phyloP scores from a whole-genome alignment of 2,113 vertebrate genomes.

The Halcyon senegalensis region DNA sequence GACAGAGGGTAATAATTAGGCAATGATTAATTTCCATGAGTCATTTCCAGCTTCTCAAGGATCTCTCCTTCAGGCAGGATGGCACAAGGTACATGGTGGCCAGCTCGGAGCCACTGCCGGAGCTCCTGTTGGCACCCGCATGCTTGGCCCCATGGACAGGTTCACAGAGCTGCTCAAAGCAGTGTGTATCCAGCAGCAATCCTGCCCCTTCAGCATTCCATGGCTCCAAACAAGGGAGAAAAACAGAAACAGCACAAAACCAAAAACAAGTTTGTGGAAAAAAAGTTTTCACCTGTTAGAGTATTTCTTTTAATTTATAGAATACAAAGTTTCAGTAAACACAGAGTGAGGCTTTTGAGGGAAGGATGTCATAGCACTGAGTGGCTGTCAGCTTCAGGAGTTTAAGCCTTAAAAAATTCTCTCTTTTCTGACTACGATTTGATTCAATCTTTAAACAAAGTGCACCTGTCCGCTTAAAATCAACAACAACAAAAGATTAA shows the following conservation, averaged over 20 bases:
- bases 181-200: rapidly evolving
- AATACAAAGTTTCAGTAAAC: background rate
- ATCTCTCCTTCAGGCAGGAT: background rate
- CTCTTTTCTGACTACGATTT: background rate
- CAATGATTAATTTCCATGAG: background rate
- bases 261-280: background rate
- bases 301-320: background rate
- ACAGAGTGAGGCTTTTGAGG: background rate
- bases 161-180: rapidly evolving
- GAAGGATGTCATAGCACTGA: background rate
- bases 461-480: background rate
- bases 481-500: background rate
- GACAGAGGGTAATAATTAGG: background rate
- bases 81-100: rapidly evolving
- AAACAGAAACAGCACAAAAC: rapidly evolving
- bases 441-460: background rate
- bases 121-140: too few relatives aligned
- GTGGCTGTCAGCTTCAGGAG: background rate
- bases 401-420: background rate
- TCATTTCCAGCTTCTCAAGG: background rate
- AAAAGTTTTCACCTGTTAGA: background rate
- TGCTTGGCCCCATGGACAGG: rapidly evolving
- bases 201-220: background rate
- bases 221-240: rapidly evolving
- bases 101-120: rapidly evolving